phyloP scores from a whole-genome alignment of 2,888 invertebrate genomes.

The Drosophila merina region DNA sequence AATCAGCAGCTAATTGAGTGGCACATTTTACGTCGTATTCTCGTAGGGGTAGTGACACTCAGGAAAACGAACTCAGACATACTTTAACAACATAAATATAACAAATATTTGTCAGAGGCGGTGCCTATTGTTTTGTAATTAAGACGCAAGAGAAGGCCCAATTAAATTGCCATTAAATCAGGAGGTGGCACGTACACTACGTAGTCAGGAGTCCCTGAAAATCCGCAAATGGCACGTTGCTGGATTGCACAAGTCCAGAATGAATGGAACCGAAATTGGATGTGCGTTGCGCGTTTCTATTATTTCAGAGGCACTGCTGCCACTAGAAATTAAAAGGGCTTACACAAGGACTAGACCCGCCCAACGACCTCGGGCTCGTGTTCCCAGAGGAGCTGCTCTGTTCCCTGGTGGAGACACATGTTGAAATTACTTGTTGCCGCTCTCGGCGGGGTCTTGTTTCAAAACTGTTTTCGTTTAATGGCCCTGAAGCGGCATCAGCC shows the following conservation, averaged over 20 bases:
- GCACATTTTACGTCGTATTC: conserved; percentile 29
- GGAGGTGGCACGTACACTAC: conserved; percentile 20
- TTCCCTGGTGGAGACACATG: conserved; percentile 27
- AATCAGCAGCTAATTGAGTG: conserved; percentile 29
- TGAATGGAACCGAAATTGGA: conserved; percentile 9
- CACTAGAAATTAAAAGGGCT: background rate
- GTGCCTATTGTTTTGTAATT: background rate
- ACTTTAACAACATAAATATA: too few relatives aligned
- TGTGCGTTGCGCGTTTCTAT: background rate
- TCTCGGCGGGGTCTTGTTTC: conserved; percentile 16
- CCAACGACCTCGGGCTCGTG: background rate
- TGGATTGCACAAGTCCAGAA: conserved; percentile 11
- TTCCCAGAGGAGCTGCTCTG: background rate
- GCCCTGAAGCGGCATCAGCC: conserved; percentile 27
- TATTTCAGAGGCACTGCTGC: background rate
- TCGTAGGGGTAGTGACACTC: too few relatives aligned
- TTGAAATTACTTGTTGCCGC: conserved; percentile 7
- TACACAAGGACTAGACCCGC: conserved; percentile 20
- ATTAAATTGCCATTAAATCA: conserved; percentile 21
- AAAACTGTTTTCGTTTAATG: conserved; percentile 36
- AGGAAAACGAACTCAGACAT: too few relatives aligned
- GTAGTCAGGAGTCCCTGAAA: background rate
- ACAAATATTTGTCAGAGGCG: too few relatives aligned
- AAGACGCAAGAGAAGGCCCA: conserved; percentile 6
- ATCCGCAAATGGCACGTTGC: conserved; percentile 28